A percentile compares a stretch with the other conserved stretches of the same genome.
phyloP scores from a whole-genome alignment of 1,140 invertebrate species.

The Fopius arisanus region DNA sequence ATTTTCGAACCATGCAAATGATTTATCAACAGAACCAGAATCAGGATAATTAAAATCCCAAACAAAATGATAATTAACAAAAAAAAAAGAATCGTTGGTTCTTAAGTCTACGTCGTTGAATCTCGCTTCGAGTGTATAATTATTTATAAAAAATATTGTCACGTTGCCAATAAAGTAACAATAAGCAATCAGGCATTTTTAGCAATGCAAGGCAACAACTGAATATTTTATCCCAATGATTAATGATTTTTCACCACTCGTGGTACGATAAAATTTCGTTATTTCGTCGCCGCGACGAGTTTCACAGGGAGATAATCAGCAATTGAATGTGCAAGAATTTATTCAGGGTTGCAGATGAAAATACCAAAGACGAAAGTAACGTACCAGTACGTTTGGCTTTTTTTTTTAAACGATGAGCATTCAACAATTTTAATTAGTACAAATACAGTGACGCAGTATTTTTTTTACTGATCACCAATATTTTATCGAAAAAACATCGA shows the following conservation, averaged over 20 bases:
- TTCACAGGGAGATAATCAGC: constrained; percentile 6
- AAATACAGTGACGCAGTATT: constrained; percentile 30
- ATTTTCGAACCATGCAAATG: constrained; percentile 28
- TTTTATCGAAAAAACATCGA: background rate
- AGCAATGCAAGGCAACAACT: constrained; percentile 56
- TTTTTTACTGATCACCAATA: constrained; percentile 19
- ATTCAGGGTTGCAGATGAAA: constrained; percentile 17
- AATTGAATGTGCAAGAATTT: constrained; percentile 17
- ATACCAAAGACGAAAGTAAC: constrained; percentile 43
- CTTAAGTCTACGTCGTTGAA: background rate
- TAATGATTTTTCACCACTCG: constrained; percentile 1
- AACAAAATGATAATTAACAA: background rate
- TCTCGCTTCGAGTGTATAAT: background rate
- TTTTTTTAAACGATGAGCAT: constrained; percentile 50
- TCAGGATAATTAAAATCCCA: background rate
- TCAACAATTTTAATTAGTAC: constrained; percentile 43
- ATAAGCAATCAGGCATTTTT: constrained; percentile 34
- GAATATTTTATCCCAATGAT: constrained; percentile 7
- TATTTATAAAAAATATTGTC: constrained; percentile 14
- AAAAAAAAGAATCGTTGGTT: background rate
- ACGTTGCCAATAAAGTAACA: constrained; percentile 5
- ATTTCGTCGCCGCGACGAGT: constrained; percentile 5
- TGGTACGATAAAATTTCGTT: background rate
- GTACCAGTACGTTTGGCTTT: constrained; percentile 57
- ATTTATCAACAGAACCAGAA: background rate